These are phyloP conservation scores for Formica exsecta DNA, from an alignment of 1,140 invertebrate genomes.

Conservation along the genomic window DNA sequence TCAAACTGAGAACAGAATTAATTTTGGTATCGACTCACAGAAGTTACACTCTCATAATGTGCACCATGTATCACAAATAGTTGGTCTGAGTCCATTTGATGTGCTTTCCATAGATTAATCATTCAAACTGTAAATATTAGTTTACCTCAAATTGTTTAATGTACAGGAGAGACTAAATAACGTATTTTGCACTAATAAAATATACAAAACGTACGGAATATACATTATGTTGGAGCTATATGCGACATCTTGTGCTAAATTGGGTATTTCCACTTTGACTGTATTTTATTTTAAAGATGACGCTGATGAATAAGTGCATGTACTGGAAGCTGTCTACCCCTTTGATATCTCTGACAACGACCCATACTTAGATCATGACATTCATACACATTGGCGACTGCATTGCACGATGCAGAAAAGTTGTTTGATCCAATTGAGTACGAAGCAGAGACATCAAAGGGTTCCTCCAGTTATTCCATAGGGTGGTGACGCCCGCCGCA, in stretches of 20 bases:
- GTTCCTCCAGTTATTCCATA: conserved; percentile 86
- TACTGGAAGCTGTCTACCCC: conserved; percentile 84
- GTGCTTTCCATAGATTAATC: conserved; percentile 67
- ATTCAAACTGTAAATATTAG: conserved; percentile 70
- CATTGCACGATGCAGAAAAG: conserved; percentile 66
- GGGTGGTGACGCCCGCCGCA: conserved; percentile 95
- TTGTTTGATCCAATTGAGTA: conserved; percentile 77
- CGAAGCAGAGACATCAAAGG: conserved; percentile 85
- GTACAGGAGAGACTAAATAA: conserved; percentile 73
- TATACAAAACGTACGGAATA: conserved; percentile 80
- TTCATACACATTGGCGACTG: conserved; percentile 84
- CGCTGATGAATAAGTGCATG: conserved; percentile 84
- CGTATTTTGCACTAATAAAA: conserved; percentile 75
- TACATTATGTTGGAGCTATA: conserved; percentile 73
- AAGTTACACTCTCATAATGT: conserved; percentile 67
- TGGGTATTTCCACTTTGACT: conserved; percentile 37
- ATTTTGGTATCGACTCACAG: conserved; percentile 49
- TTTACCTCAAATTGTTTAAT: conserved; percentile 66
- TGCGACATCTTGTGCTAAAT: conserved; percentile 67
- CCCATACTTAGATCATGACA: conserved; percentile 83
- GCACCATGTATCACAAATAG: conserved; percentile 70
- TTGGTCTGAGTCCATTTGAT: conserved; percentile 68
- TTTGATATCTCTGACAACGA: conserved; percentile 85
- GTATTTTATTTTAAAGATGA: conserved; percentile 78
- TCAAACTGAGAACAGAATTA: conserved; percentile 68